Percentiles rank a stretch among this genome's conserved stretches.
Conservation (phyloP, 2,888 invertebrate species). For the Caenorhabditis angaria region DNA sequence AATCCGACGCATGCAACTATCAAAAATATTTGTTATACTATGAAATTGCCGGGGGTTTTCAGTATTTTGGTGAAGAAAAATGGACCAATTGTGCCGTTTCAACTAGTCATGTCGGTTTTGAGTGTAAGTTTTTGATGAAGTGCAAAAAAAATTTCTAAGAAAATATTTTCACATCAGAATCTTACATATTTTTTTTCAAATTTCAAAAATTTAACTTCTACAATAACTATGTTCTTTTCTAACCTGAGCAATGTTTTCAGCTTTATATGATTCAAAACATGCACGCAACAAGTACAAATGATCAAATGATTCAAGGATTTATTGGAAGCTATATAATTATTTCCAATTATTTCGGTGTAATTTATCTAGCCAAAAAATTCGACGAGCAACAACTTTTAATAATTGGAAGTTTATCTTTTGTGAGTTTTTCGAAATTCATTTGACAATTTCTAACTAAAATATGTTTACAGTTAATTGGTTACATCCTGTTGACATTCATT, state of each 20-base stretch:
- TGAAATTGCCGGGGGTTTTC: constrained; percentile 50
- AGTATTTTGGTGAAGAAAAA: constrained; percentile 58
- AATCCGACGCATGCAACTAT: constrained; percentile 25
- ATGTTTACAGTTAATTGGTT: constrained; percentile 38
- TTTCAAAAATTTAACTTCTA: not conserved
- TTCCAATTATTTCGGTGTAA: constrained; percentile 59
- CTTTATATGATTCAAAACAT: constrained; percentile 61
- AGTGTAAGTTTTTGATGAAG: constrained; percentile 41
- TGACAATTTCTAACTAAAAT: too few species aligned
- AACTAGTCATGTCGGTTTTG: constrained; percentile 50
- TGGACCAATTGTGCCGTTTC: constrained; percentile 50
- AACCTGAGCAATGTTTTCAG: too few species aligned
- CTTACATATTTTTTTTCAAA: not conserved
- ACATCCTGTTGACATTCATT: constrained; percentile 40
- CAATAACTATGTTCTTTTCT: too few species aligned
- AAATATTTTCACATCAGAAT: not conserved
- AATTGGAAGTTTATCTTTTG: constrained; percentile 52
- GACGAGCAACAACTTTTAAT: constrained; percentile 54
- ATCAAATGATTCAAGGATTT: constrained; percentile 55
- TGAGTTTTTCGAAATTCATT: too few species aligned
- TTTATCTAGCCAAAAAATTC: constrained; percentile 53
- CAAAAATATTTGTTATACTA: constrained; percentile 41
- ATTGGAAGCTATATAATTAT: constrained; percentile 57
- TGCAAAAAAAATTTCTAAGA: too few species aligned
- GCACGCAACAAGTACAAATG: constrained; percentile 43